Conservation (phyloP, 2,888 invertebrate genomes). For the Aphrophora alni region DNA sequence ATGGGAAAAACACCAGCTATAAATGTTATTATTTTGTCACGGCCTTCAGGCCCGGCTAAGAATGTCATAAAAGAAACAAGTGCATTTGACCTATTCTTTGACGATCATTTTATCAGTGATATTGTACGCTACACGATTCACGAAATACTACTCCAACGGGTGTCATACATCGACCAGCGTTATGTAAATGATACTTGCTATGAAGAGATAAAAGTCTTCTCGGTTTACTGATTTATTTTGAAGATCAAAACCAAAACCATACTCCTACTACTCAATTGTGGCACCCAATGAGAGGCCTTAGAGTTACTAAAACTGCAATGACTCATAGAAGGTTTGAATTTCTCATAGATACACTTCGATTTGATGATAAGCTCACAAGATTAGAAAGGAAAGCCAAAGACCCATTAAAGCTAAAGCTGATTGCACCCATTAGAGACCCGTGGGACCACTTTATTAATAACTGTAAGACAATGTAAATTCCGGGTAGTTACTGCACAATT, state of each 20-base stretch:
- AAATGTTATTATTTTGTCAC: neutral
- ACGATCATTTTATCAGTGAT: neutral
- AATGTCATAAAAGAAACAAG: neutral
- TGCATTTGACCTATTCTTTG: neutral
- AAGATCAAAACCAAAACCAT: neutral
- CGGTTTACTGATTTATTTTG: neutral
- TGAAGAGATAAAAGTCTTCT: neutral
- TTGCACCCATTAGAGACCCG: neutral
- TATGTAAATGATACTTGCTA: neutral
- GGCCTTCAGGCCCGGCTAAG: neutral
- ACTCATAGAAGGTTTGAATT: neutral
- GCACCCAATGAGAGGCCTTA: neutral
- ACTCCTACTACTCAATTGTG: neutral
- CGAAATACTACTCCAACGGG: neutral
- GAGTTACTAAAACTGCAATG: constrained; percentile 11
- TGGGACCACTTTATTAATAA: neutral
- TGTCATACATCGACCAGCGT: neutral
- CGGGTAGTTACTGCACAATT: neutral
- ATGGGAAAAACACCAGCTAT: neutral
- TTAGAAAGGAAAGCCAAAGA: neutral
- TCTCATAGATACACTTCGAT: neutral
- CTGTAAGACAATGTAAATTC: neutral
- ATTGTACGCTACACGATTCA: neutral
- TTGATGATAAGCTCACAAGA: neutral
- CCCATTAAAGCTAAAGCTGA: no score